phyloP scores from a whole-genome alignment of 2,797 vertebrate species.

The Clamator glandarius region DNA sequence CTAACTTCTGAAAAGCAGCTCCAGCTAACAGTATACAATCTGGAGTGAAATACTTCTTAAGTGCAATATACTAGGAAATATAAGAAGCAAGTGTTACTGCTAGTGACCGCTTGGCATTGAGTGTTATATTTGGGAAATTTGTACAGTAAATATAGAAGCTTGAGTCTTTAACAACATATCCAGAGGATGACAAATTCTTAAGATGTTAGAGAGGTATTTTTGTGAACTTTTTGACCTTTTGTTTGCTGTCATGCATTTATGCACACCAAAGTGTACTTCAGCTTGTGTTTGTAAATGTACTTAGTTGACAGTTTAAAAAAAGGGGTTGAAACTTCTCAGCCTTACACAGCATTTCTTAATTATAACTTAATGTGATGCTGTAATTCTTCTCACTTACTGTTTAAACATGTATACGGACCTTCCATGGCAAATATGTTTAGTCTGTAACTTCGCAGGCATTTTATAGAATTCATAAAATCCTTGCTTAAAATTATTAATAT shows the following conservation, averaged over 20 bases:
- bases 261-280: background rate
- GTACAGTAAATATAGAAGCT: background rate
- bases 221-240: background rate
- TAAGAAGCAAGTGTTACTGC: background rate
- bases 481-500: background rate
- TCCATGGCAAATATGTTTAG: background rate
- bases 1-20: background rate
- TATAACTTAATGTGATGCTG: background rate
- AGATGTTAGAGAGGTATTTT: background rate
- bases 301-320: background rate
- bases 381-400: background rate
- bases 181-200: background rate
- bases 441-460: background rate
- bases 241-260: background rate
- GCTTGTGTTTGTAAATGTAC: background rate
- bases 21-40: background rate
- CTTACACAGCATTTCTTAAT: background rate
- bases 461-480: background rate
- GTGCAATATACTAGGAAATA: background rate
- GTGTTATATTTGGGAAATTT: background rate
- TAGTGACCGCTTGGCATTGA: background rate
- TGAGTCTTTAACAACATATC: background rate
- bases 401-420: background rate
- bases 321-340: background rate
- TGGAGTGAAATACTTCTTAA: background rate